Conservation (phyloP, 2,888 invertebrate genomes). For the Vesta saturnalis region DNA sequence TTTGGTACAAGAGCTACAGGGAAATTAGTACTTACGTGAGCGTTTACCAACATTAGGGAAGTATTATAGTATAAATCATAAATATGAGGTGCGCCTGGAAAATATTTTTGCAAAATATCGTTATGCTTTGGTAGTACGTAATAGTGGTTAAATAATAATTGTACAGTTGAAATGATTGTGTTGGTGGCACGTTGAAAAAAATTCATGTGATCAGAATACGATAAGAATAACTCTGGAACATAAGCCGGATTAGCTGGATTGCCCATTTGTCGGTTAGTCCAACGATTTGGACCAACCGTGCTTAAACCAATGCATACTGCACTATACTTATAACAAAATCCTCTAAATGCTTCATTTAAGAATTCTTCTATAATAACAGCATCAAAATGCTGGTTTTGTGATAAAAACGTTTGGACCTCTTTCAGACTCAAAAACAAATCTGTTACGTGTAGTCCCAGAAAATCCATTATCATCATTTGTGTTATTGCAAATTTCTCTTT, state of each 20-base stretch:
- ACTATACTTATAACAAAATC: conserved; percentile 56
- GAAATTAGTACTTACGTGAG: conserved; percentile 64
- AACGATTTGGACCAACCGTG: conserved; percentile 61
- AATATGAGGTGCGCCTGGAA: conserved; percentile 48
- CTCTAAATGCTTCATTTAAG: conserved; percentile 62
- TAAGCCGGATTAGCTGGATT: conserved; percentile 64
- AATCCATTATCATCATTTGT: no score
- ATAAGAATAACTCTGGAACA: conserved; percentile 62
- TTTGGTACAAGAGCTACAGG: conserved; percentile 66
- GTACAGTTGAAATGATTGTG: conserved; percentile 51
- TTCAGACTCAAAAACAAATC: no score
- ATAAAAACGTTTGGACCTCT: conserved; percentile 50
- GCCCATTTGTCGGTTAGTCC: conserved; percentile 64
- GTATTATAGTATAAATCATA: conserved; percentile 46
- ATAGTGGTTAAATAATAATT: conserved; percentile 39
- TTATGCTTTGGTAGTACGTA: conserved; percentile 38
- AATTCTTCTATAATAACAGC: conserved; percentile 63
- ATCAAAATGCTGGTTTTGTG: conserved; percentile 58
- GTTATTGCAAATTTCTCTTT: no score
- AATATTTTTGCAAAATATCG: conserved; percentile 44
- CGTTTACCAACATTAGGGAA: conserved; percentile 50
- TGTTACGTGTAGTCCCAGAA: no score
- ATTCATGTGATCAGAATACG: conserved; percentile 61
- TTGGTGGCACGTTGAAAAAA: conserved; percentile 65
- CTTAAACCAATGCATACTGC: conserved; percentile 58